Conservation (phyloP, 2,888 invertebrate genomes). For the Polietes domitor region DNA sequence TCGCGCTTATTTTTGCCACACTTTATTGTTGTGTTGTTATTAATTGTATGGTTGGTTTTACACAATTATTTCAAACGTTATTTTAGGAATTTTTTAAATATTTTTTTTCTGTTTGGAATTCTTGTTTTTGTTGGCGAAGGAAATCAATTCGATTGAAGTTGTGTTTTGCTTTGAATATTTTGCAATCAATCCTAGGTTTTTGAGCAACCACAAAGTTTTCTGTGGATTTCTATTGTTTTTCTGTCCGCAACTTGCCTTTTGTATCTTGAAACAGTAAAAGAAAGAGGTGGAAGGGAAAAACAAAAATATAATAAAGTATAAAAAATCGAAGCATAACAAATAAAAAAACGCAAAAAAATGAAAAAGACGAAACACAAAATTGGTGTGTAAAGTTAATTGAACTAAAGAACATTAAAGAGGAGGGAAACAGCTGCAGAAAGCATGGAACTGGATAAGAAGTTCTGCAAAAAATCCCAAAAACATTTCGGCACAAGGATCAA, state of each 20-base stretch:
- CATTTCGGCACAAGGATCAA: too few species aligned
- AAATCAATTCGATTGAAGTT: background rate
- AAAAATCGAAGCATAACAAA: too few species aligned
- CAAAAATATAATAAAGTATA: too few species aligned
- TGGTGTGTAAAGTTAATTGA: too few species aligned
- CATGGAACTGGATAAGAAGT: too few species aligned
- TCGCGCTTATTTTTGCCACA: background rate
- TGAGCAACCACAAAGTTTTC: background rate
- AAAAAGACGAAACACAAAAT: too few species aligned
- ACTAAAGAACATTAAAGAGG: too few species aligned
- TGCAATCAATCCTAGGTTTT: background rate
- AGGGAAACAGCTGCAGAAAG: too few species aligned
- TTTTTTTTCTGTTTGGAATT: background rate
- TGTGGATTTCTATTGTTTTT: background rate
- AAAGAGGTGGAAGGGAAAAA: background rate
- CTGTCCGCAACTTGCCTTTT: background rate
- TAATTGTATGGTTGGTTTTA: background rate
- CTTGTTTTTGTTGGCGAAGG: background rate
- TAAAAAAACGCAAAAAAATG: too few species aligned
- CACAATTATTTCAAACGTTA: background rate
- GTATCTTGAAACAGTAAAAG: background rate
- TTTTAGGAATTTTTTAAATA: constrained; percentile 22
- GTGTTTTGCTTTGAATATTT: background rate
- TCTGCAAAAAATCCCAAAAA: too few species aligned
- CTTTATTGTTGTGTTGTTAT: constrained; percentile 3